These are phyloP conservation scores for Schizotus pectinicornis DNA, from an alignment of 2,888 invertebrate species.

Conservation along the genomic window DNA sequence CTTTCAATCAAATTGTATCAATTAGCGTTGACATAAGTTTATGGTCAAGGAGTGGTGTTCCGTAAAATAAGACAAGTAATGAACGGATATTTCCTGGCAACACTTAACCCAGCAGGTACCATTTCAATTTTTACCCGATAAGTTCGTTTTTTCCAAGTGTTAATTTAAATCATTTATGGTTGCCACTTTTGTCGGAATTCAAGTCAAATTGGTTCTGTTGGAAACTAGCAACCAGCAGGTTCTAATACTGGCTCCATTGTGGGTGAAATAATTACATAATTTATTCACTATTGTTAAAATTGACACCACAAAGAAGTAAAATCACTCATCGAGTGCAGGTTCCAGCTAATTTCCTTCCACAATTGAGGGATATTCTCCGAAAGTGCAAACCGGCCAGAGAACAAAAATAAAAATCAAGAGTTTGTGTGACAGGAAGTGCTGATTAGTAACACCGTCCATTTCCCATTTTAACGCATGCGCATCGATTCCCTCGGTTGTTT, in stretches of 20 bases:
- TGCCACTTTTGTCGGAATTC: background rate
- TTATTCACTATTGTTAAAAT: conserved; percentile 9
- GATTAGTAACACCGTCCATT: conserved; percentile 34
- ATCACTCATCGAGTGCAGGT: conserved; percentile 19
- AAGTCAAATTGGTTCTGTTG: background rate
- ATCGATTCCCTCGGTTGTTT: conserved; percentile 26
- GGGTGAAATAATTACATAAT: conserved; percentile 15
- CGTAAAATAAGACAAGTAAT: too few species aligned
- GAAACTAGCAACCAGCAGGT: background rate
- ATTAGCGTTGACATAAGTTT: too few species aligned
- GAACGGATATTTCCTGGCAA: too few species aligned
- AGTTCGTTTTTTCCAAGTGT: too few species aligned
- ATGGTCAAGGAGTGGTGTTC: too few species aligned
- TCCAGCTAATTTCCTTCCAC: conserved; percentile 31
- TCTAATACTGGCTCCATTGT: conserved; percentile 7
- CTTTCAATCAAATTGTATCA: too few species aligned
- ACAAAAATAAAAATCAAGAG: conserved; percentile 23
- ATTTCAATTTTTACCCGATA: too few species aligned
- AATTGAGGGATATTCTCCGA: conserved; percentile 27
- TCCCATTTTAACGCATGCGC: conserved; percentile 22
- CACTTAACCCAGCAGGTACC: too few species aligned
- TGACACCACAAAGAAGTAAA: conserved; percentile 11
- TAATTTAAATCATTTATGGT: conserved; percentile 1
- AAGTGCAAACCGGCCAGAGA: conserved; percentile 24
- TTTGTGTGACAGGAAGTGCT: conserved; percentile 31